Base-by-base conservation (phyloP, 1,140 invertebrate genomes). In the Bicyclus anynana region DNA sequence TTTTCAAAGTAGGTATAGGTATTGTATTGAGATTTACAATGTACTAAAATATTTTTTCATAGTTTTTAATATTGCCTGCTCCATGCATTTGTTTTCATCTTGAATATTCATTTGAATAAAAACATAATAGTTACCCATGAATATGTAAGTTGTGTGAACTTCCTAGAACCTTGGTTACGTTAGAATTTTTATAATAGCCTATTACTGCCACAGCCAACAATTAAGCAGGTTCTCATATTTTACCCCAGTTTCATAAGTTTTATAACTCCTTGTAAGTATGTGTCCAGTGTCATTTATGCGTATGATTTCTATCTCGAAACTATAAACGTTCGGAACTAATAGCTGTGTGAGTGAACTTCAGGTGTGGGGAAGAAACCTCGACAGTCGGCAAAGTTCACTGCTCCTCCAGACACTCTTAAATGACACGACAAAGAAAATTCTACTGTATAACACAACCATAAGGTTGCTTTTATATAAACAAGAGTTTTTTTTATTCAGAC, bases 301-400 rank as follows among this genome's bases (percentile, higher is more conserved):
- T 64, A 62, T 69, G 77, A 74, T 78, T 74, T 69, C 65, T 77
- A 75, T 77, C 72, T 79, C 60, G 47, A 71, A 69, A 70, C 71
- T 74, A 74, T 72, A 80, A 77, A 75, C 70, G 69, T 53, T 77
- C 63, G 65, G 71, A 38, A 44, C 69, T 82, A 85, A 85, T 82
- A 68, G 65, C 49, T 71, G 70, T 81, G 78, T 72, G 74, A 80
- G 73, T 76, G 70, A 77, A 82, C 67, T 77, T 77, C 79, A 85
- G 82, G 82, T 83, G 80, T 77, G 72, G 78, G 67, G 75, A 77
- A 76, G 67, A 69, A 70, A 66, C 69, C 67, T 74, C 74, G 66
- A 48, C 67, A 65, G 69, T 75, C 68, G 65, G 65, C 74, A 84
- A 83, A 85, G 82, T 85, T 85, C 82, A 85, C 64, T 85, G 82